Evolutionary conservation across 2,113 vertebrate genomes (phyloP).

Genomic region (Pyrgilauda ruficollis): DNA sequence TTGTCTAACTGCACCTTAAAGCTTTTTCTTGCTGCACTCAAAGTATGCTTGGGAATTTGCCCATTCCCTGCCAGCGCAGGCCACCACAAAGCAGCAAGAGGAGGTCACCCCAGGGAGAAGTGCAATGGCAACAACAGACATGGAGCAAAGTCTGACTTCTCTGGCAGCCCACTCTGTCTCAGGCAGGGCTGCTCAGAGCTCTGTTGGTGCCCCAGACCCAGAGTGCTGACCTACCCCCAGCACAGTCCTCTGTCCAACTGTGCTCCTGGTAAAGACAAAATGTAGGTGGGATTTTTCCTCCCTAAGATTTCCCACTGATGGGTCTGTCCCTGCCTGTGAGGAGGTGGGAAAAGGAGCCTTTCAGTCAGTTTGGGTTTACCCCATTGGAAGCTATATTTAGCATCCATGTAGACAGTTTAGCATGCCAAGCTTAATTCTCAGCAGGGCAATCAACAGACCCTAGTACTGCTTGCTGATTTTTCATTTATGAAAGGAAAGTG

Average conservation of each 20-base stretch:
- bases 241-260: rapidly evolving
- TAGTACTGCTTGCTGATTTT: neutral
- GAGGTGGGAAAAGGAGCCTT: neutral
- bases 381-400: neutral
- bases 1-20: neutral
- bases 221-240: neutral
- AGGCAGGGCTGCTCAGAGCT: neutral
- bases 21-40: neutral
- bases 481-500: neutral
- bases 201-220: neutral
- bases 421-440: neutral
- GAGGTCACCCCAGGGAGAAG: neutral
- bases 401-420: neutral
- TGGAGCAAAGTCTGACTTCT: neutral
- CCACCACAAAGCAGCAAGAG: neutral
- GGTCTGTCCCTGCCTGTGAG: neutral
- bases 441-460: neutral
- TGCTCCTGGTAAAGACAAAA: neutral
- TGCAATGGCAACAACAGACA: neutral
- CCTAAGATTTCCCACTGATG: neutral
- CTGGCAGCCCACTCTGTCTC: neutral
- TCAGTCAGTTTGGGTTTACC: neutral
- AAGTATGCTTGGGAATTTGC: neutral
- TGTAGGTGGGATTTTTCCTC: neutral
- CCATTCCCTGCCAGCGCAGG: neutral